phyloP scores from a whole-genome alignment of 2,113 vertebrate genomes.

The Anhinga rufa region DNA sequence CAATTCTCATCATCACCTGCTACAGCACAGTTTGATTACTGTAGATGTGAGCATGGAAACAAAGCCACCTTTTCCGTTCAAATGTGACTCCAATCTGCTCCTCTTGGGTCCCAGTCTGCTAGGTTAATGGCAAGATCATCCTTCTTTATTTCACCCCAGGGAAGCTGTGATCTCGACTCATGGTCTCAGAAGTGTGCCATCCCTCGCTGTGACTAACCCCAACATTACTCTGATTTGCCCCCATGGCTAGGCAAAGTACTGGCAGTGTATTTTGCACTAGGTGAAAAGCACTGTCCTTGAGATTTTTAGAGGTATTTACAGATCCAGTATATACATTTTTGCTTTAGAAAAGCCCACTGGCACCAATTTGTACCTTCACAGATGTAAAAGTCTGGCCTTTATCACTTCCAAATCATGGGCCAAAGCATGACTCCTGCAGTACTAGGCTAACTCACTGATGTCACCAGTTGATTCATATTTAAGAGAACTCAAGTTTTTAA shows the following conservation, averaged over 20 bases:
- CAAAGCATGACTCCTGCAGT: background rate
- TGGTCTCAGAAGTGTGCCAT: background rate
- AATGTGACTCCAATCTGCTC: background rate
- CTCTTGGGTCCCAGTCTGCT: background rate
- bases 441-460: background rate
- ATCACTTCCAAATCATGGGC: background rate
- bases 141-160: background rate
- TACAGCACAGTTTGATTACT: background rate
- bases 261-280: background rate
- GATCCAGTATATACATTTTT: background rate
- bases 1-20: background rate
- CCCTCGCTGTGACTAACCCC: background rate
- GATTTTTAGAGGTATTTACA: background rate
- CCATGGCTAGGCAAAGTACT: background rate
- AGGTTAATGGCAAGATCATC: background rate
- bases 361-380: background rate
- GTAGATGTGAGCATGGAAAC: background rate
- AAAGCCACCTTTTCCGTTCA: background rate
- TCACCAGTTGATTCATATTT: background rate
- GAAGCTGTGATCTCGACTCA: accelerated
- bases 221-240: background rate
- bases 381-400: background rate
- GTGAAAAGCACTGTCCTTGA: background rate
- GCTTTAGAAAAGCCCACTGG: background rate
- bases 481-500: background rate